Conservation (phyloP, 2,888 invertebrate genomes). For the Pachliopta kotzebuea region DNA sequence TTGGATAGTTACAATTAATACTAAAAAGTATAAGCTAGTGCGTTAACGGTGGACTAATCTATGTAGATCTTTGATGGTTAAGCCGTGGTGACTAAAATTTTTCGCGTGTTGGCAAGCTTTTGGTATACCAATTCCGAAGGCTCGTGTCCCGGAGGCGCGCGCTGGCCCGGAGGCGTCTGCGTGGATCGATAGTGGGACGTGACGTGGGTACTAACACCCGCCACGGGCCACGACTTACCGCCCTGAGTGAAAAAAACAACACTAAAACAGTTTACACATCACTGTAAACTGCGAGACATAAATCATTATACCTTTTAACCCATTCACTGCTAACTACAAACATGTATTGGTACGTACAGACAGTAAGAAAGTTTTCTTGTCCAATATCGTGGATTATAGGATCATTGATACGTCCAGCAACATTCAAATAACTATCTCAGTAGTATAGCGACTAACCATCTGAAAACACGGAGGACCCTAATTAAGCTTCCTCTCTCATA, state of each 20-base stretch:
- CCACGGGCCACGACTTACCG: constrained; percentile 10
- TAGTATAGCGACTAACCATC: too few relatives aligned
- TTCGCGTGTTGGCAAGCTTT: not conserved
- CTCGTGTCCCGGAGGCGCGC: constrained; percentile 13
- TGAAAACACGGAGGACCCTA: too few relatives aligned
- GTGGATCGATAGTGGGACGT: constrained; percentile 38
- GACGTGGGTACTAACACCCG: constrained; percentile 34
- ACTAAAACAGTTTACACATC: constrained; percentile 16
- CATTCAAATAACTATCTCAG: too few relatives aligned
- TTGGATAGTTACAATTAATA: too few relatives aligned
- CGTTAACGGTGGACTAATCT: too few relatives aligned
- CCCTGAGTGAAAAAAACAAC: constrained; percentile 18
- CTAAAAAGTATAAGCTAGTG: too few relatives aligned
- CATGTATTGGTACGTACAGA: too few relatives aligned
- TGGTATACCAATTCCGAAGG: constrained; percentile 9
- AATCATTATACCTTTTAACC: constrained; percentile 1
- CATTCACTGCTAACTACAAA: too few relatives aligned
- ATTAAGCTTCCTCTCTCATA: too few relatives aligned
- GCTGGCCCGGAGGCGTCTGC: constrained; percentile 26
- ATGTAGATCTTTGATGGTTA: not conserved
- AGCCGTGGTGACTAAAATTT: not conserved
- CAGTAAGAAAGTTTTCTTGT: too few relatives aligned
- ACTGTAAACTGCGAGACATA: constrained; percentile 12
- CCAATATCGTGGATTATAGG: too few relatives aligned
- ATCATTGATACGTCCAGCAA: too few relatives aligned